Evolutionary conservation across 1,140 invertebrate genomes (phyloP).

Genomic region (Ceratina australensis): DNA sequence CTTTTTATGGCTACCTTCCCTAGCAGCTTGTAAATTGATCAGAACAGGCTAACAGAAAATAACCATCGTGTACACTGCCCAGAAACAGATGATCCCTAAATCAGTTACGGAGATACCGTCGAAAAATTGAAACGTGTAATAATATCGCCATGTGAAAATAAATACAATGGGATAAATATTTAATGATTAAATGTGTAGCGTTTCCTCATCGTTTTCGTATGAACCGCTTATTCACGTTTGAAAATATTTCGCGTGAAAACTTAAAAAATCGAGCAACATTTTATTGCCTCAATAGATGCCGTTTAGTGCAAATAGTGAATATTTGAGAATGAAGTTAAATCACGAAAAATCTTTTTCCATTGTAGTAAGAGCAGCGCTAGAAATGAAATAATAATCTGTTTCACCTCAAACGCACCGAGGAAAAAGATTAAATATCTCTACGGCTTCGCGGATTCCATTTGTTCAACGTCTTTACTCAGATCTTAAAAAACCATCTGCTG

Average conservation of each 20-base stretch:
- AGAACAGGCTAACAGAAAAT: not conserved
- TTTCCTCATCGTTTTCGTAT: no score
- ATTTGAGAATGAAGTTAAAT: not conserved
- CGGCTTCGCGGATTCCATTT: not conserved
- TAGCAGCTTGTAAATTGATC: conserved; percentile 14
- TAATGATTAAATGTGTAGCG: no score
- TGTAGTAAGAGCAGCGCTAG: not conserved
- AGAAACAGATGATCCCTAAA: no score
- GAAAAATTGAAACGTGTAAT: no score
- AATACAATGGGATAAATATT: no score
- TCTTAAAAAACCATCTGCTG: no score
- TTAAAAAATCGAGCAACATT: not conserved
- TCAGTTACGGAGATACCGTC: no score
- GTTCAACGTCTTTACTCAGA: not conserved
- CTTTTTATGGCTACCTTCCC: not conserved
- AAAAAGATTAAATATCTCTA: not conserved
- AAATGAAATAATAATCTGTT: not conserved
- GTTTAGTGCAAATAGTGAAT: not conserved
- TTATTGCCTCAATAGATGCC: not conserved
- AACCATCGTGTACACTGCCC: no score
- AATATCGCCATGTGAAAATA: no score
- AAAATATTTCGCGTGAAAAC: no score
- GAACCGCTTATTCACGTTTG: no score
- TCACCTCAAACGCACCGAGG: not conserved
- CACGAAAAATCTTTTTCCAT: not conserved